Evolutionary conservation across 2,797 vertebrate species (phyloP).

Genomic region (Sebastes oblongus): DNA sequence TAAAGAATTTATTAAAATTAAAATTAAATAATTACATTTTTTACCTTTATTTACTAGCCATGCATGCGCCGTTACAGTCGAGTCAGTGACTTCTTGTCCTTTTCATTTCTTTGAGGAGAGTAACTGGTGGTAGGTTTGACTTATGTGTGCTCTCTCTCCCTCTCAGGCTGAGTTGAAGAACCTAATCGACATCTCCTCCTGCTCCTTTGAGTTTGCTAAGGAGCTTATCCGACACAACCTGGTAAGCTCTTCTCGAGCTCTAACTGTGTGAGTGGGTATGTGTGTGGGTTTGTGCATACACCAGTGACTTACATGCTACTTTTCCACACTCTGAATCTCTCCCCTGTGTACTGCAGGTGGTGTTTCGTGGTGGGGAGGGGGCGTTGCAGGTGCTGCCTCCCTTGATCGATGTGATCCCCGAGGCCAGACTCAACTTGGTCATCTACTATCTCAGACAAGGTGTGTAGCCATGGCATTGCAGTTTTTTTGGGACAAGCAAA

Average conservation of each 20-base stretch:
- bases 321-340: conserved; percentile 10
- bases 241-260: conserved; percentile 77
- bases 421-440: conserved; percentile 95
- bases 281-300: background rate
- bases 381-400: conserved; percentile 93
- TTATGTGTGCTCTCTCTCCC: background rate
- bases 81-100: background rate
- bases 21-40: background rate
- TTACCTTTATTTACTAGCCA: background rate
- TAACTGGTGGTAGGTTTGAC: background rate
- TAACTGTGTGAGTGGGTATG: background rate
- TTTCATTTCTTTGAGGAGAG: background rate
- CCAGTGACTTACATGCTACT: background rate
- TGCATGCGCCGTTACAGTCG: background rate
- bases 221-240: conserved; percentile 98
- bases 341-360: conserved; percentile 82
- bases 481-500: background rate
- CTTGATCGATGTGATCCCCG: conserved; percentile 96
- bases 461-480: conserved; percentile 56
- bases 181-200: conserved; percentile 91
- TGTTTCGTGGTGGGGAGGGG: conserved; percentile 96
- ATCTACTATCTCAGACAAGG: conserved; percentile 98
- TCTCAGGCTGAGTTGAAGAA: conserved; percentile 94
- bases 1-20: background rate
- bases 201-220: conserved; percentile 96